Evolutionary conservation across 2,888 invertebrate species (phyloP).

Genomic region (Lasioglossum calceatum): DNA sequence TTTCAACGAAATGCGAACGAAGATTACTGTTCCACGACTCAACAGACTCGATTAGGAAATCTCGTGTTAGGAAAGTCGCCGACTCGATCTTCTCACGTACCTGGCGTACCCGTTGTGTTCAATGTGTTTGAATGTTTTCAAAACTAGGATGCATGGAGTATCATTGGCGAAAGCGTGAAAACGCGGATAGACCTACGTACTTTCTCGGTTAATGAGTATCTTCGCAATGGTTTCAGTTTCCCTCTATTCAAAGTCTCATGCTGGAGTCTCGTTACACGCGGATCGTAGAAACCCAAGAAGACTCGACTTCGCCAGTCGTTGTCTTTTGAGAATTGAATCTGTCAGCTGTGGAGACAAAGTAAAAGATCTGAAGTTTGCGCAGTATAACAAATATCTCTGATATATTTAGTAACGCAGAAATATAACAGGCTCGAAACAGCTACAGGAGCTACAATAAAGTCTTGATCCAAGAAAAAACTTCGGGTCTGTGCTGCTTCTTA

Average conservation of each 20-base stretch:
- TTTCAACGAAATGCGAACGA: neutral
- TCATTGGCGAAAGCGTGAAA: constrained; percentile 12
- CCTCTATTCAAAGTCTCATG: neutral
- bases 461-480: no score
- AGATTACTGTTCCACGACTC: neutral
- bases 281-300: neutral
- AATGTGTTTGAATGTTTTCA: neutral
- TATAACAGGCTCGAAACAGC: neutral
- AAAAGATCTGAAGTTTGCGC: neutral
- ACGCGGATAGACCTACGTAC: neutral
- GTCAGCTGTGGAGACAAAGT: neutral
- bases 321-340: neutral
- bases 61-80: neutral
- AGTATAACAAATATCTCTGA: neutral
- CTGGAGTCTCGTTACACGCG: neutral
- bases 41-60: neutral
- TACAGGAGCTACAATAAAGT: no score
- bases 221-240: neutral
- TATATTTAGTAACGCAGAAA: neutral
- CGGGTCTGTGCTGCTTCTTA: no score
- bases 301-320: neutral
- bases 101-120: neutral
- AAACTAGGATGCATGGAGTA: neutral
- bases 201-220: neutral
- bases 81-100: neutral